phyloP scores from a whole-genome alignment of 2,888 invertebrate species.

The Caenorhabditis imperialis region DNA sequence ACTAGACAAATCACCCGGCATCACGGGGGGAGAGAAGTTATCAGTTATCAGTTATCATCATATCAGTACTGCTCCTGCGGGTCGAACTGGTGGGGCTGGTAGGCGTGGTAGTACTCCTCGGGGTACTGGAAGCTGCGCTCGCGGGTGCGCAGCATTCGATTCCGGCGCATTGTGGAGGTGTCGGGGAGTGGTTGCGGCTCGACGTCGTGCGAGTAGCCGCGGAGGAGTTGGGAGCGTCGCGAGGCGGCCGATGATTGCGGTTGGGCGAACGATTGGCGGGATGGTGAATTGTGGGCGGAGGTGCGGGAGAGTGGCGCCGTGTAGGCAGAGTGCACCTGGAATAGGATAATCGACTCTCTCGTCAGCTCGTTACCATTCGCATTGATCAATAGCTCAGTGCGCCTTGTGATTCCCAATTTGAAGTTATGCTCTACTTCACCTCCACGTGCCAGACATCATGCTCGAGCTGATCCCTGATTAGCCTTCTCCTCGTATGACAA shows the following conservation, averaged over 20 bases:
- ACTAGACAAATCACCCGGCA: constrained; percentile 18
- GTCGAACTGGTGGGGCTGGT: constrained; percentile 38
- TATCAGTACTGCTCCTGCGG: constrained; percentile 34
- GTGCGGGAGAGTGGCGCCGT: constrained; percentile 36
- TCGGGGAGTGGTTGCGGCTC: constrained; percentile 45
- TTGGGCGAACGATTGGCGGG: constrained; percentile 32
- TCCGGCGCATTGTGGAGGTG: constrained; percentile 41
- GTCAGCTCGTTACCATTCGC: too few species aligned
- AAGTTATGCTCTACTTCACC: too few species aligned
- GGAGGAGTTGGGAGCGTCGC: constrained; percentile 57
- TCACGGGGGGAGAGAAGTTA: constrained; percentile 1
- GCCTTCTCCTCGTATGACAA: neutral
- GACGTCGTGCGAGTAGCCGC: constrained; percentile 64
- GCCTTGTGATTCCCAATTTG: neutral
- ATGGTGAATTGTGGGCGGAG: constrained; percentile 44
- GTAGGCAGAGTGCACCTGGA: constrained; percentile 63
- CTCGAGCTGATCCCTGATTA: too few species aligned
- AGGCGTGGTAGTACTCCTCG: constrained; percentile 57
- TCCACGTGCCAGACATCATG: too few species aligned
- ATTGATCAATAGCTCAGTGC: too few species aligned
- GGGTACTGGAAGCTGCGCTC: constrained; percentile 60
- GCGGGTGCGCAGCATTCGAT: constrained; percentile 48
- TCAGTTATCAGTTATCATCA: constrained; percentile 6
- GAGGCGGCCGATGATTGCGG: constrained; percentile 17
- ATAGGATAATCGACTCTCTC: too few species aligned